Conservation (phyloP, 1,140 invertebrate genomes). For the Bombus sibiricus region DNA sequence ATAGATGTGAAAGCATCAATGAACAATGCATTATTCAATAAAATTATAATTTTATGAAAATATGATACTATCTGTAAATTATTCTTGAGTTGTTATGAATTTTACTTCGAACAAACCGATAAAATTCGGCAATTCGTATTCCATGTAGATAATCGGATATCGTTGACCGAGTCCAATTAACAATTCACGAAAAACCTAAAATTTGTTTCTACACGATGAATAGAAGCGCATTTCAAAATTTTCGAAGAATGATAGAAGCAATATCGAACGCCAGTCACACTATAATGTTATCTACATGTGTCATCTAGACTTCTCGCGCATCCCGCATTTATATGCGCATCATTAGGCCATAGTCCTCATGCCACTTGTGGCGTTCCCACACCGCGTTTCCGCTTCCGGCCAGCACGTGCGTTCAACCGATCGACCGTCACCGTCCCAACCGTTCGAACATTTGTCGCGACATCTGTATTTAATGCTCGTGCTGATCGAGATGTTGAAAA, state of each 20-base stretch:
- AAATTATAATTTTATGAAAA: too few species aligned
- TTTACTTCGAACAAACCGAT: too few species aligned
- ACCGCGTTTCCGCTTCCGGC: constrained; percentile 75
- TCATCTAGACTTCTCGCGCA: constrained; percentile 67
- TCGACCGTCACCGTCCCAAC: constrained; percentile 67
- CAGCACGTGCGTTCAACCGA: constrained; percentile 69
- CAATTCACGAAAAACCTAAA: background rate
- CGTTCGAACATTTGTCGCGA: constrained; percentile 53
- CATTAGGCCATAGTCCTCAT: constrained; percentile 64
- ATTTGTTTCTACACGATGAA: too few species aligned
- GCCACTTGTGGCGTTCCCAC: constrained; percentile 72
- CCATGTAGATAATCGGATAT: background rate
- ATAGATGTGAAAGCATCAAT: too few species aligned
- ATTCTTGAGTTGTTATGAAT: too few species aligned
- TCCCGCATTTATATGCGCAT: constrained; percentile 73
- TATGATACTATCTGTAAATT: too few species aligned
- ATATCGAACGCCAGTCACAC: constrained; percentile 59
- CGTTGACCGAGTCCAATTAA: background rate
- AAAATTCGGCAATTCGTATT: too few species aligned
- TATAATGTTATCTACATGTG: constrained; percentile 69
- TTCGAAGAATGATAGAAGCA: constrained; percentile 35
- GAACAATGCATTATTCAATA: too few species aligned
- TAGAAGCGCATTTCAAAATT: constrained; percentile 27
- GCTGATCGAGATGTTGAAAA: constrained; percentile 33
- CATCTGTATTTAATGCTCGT: constrained; percentile 47